phyloP scores from a whole-genome alignment of 2,113 vertebrate genomes.

The Crotophaga sulcirostris region DNA sequence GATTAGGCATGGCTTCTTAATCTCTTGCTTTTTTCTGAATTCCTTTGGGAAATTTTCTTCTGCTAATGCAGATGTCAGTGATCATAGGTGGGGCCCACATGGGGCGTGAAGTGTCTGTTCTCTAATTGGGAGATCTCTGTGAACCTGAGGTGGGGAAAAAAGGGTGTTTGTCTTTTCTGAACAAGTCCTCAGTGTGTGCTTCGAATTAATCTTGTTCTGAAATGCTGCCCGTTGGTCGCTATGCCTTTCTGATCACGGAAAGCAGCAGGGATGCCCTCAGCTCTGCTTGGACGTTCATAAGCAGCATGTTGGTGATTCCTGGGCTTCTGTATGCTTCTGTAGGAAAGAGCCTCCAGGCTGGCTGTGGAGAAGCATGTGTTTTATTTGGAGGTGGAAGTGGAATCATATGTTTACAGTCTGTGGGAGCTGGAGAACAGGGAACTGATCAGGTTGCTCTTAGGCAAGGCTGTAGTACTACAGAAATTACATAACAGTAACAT shows the following conservation, averaged over 20 bases:
- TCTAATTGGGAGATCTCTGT: neutral
- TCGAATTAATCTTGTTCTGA: neutral
- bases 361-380: neutral
- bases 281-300: neutral
- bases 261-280: neutral
- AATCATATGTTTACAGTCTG: neutral
- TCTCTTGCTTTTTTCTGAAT: neutral
- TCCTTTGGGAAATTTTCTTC: neutral
- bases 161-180: neutral
- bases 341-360: neutral
- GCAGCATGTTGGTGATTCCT: neutral
- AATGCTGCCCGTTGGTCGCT: neutral
- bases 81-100: neutral
- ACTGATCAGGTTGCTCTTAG: neutral
- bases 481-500: neutral
- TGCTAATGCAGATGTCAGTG: neutral
- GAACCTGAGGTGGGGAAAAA: neutral
- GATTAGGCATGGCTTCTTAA: conserved; percentile 44
- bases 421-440: neutral
- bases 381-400: neutral
- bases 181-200: neutral
- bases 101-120: neutral
- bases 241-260: neutral
- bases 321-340: neutral
- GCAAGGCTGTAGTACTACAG: neutral